These are phyloP conservation scores for Creontiades dilutus DNA, from an alignment of 2,888 invertebrate genomes.

Conservation along the genomic window DNA sequence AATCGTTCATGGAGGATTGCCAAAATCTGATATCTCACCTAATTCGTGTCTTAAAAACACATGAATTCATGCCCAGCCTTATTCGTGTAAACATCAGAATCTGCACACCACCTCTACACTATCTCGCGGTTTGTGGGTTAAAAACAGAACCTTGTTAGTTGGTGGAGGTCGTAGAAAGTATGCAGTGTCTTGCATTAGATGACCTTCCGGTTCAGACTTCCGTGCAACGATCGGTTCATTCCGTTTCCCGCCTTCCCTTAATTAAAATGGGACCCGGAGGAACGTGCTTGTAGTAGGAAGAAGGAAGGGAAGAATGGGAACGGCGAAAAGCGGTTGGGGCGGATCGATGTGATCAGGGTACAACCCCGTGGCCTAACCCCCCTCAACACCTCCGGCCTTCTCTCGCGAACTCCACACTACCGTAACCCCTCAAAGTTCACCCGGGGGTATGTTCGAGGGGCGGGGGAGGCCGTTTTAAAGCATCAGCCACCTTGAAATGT, in stretches of 20 bases:
- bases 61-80: too few relatives aligned
- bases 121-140: too few relatives aligned
- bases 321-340: not conserved
- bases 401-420: not conserved
- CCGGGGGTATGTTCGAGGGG: not conserved
- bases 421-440: conserved; percentile 21
- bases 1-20: too few relatives aligned
- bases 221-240: not conserved
- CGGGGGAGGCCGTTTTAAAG: not conserved
- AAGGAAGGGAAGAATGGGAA: conserved; percentile 14
- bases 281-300: conserved; percentile 21
- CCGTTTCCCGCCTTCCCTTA: not conserved
- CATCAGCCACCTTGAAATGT: not conserved
- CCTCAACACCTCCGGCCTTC: not conserved
- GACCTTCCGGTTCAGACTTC: not conserved
- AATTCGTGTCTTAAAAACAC: too few relatives aligned
- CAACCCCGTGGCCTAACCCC: conserved; percentile 34
- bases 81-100: too few relatives aligned
- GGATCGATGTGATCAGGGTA: conserved; percentile 54
- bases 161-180: too few relatives aligned
- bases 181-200: too few relatives aligned
- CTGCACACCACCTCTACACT: too few relatives aligned
- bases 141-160: too few relatives aligned
- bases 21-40: too few relatives aligned
- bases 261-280: not conserved